Evolutionary conservation across 2,797 vertebrate species (phyloP).

Genomic region (Hozukius guyotensis): DNA sequence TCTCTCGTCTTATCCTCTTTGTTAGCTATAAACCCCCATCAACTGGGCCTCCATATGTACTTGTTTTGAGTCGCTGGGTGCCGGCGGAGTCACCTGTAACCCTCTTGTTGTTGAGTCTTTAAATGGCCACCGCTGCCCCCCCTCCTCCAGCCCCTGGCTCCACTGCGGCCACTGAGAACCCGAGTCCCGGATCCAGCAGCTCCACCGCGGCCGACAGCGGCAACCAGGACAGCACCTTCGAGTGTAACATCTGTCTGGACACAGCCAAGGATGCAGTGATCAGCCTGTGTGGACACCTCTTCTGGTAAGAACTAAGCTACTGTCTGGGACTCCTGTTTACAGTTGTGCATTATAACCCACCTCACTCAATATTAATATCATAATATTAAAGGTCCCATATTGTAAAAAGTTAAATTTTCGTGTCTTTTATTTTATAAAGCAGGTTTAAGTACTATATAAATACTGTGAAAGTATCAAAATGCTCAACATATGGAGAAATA

Average conservation of each 20-base stretch:
- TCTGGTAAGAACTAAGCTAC: conserved; percentile 84
- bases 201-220: conserved; percentile 85
- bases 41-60: neutral
- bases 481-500: no score
- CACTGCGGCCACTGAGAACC: conserved; percentile 79
- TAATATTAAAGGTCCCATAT: no score
- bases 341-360: neutral
- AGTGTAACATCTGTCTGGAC: conserved; percentile 98
- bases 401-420: no score
- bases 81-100: neutral
- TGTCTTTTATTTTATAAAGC: no score
- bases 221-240: conserved; percentile 95
- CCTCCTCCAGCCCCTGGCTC: conserved; percentile 64
- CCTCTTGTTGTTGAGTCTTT: neutral
- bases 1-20: neutral
- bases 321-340: neutral
- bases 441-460: no score
- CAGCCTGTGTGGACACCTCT: conserved; percentile 97
- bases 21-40: neutral
- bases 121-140: conserved; percentile 82
- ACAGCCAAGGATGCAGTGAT: conserved; percentile 99
- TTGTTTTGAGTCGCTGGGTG: conserved; percentile 29
- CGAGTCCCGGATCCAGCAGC: conserved; percentile 79
- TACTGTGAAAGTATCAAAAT: no score
- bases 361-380: neutral